Conservation (phyloP, 1,140 invertebrate species). For the Pseudomyrmex sp. region DNA sequence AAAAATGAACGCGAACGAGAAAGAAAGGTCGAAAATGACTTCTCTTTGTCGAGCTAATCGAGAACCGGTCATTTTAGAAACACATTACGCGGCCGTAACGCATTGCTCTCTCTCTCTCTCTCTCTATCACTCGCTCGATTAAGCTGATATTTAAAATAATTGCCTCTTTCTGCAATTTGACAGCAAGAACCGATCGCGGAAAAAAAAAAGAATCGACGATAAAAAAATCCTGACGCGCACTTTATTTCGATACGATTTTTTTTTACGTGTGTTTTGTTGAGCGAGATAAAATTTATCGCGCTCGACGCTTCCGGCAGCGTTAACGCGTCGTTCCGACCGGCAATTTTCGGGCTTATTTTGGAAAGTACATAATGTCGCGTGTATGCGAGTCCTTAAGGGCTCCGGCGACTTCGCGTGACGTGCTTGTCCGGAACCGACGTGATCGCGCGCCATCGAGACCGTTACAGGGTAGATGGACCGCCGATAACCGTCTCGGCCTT, state of each 20-base stretch:
- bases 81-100: too few relatives aligned
- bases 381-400: conserved; percentile 14
- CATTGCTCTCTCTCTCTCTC: too few relatives aligned
- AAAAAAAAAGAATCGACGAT: too few relatives aligned
- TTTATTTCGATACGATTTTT: too few relatives aligned
- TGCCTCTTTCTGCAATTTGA: background rate
- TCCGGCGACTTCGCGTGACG: conserved; percentile 55
- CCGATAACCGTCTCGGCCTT: conserved; percentile 42
- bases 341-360: conserved; percentile 2
- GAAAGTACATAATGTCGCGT: conserved; percentile 45
- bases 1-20: background rate
- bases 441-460: conserved; percentile 24
- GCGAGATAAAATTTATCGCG: conserved; percentile 2
- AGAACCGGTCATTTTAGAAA: background rate
- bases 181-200: too few relatives aligned
- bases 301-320: conserved; percentile 2
- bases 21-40: conserved; percentile 12
- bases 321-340: background rate
- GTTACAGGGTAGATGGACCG: conserved; percentile 47
- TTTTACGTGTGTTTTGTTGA: background rate
- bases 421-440: conserved; percentile 43
- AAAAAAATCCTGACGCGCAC: too few relatives aligned
- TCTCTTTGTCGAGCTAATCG: background rate
- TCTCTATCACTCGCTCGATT: too few relatives aligned
- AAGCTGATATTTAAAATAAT: too few relatives aligned